Conservation (phyloP, 2,888 invertebrate species). For the Cheilosia impressa region DNA sequence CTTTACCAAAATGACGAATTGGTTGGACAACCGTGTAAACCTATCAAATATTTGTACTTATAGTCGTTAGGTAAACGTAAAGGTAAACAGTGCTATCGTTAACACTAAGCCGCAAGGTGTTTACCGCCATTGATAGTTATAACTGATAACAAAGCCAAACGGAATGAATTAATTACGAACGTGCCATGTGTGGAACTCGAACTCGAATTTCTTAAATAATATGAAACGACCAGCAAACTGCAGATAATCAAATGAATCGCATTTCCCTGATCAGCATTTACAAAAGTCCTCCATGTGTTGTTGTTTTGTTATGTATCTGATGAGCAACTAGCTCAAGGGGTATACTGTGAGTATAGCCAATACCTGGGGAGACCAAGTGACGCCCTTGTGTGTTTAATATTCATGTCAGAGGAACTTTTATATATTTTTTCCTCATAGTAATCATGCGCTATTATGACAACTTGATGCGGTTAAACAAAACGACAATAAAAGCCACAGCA, state of each 20-base stretch:
- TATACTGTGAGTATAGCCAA: neutral
- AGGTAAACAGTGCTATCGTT: conserved; percentile 43
- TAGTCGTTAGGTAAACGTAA: conserved; percentile 31
- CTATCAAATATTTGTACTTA: conserved; percentile 7
- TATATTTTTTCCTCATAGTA: neutral
- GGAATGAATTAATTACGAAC: conserved; percentile 2
- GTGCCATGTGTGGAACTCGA: no score
- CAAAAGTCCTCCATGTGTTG: neutral
- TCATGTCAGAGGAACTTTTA: conserved; percentile 19
- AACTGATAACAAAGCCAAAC: conserved; percentile 1
- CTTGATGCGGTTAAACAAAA: conserved; percentile 8
- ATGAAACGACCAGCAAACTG: neutral
- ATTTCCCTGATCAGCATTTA: neutral
- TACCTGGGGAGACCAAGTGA: neutral
- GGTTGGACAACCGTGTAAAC: conserved; percentile 32
- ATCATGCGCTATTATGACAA: conserved; percentile 1
- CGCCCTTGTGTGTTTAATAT: conserved; percentile 25
- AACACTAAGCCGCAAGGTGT: conserved; percentile 5
- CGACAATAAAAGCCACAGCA: neutral
- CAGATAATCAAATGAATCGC: neutral
- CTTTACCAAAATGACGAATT: conserved; percentile 13
- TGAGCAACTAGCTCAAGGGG: neutral
- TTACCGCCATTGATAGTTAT: conserved; percentile 23
- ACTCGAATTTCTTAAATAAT: neutral
- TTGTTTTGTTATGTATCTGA: neutral